These are phyloP conservation scores for Macropis europaea DNA, from an alignment of 2,888 invertebrate species.

Conservation along the genomic window DNA sequence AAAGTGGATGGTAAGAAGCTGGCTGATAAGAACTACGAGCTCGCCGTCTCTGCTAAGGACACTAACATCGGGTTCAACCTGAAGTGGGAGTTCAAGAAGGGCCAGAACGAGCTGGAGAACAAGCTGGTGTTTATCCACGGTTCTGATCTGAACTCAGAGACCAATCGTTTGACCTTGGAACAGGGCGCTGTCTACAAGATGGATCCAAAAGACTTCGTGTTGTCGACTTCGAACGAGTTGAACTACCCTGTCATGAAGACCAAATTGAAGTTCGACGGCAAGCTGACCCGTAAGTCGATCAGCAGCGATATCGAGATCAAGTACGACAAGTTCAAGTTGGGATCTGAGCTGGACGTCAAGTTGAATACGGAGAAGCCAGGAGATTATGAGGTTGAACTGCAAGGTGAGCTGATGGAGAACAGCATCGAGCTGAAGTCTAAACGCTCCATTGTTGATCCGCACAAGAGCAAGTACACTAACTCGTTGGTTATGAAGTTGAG, in stretches of 20 bases:
- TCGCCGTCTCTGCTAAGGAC: constrained; percentile 82
- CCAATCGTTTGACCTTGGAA: constrained; percentile 81
- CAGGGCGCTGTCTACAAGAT: constrained; percentile 52
- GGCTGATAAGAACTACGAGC: constrained; percentile 79
- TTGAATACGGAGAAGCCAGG: constrained; percentile 78
- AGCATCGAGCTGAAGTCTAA: constrained; percentile 82
- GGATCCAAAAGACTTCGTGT: constrained; percentile 78
- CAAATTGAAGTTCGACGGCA: constrained; percentile 81
- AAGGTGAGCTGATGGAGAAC: constrained; percentile 80
- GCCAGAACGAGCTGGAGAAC: constrained; percentile 77
- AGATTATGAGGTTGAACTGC: constrained; percentile 83
- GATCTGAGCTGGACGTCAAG: constrained; percentile 80
- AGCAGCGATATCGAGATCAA: constrained; percentile 82
- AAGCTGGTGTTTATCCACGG: constrained; percentile 84
- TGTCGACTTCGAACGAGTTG: constrained; percentile 81
- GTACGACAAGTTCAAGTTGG: constrained; percentile 83
- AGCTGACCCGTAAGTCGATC: constrained; percentile 82
- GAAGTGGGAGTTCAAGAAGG: constrained; percentile 81
- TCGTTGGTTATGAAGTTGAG: constrained; percentile 83
- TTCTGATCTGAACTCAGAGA: constrained; percentile 82
- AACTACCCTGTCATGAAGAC: constrained; percentile 68
- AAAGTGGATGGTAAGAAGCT: constrained; percentile 80
- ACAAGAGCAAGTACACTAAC: constrained; percentile 84
- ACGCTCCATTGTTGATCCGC: constrained; percentile 81
- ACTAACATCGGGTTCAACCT: constrained; percentile 83